phyloP scores from a whole-genome alignment of 1,140 invertebrate genomes.

The Hesperophylax magnus region DNA sequence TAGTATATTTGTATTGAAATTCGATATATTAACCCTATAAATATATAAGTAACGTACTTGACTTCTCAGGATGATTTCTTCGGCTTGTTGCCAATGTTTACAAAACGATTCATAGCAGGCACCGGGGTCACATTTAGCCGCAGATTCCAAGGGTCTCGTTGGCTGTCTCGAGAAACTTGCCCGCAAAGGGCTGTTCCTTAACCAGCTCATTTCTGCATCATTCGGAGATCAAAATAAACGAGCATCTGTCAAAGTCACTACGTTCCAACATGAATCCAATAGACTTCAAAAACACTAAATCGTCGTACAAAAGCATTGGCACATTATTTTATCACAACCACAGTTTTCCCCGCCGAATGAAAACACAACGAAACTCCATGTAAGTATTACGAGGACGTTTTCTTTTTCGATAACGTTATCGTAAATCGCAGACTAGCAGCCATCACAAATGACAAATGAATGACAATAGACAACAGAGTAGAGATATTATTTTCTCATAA shows the following conservation, averaged over 20 bases:
- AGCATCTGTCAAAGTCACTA: conserved; percentile 25
- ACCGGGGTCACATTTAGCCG: conserved; percentile 74
- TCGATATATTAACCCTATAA: too few species aligned
- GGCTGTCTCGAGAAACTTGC: conserved; percentile 71
- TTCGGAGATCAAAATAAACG: conserved; percentile 29
- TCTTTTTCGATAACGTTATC: conserved; percentile 51
- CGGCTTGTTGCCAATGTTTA: conserved; percentile 94
- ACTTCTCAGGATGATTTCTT: conserved; percentile 84
- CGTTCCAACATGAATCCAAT: conserved; percentile 23
- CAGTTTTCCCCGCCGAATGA: conserved; percentile 6
- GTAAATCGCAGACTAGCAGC: background rate
- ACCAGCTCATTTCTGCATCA: conserved; percentile 74
- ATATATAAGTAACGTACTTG: conserved; percentile 65
- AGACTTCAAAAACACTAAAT: background rate
- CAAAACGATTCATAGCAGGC: conserved; percentile 94
- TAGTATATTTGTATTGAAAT: too few species aligned
- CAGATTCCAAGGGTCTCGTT: conserved; percentile 60
- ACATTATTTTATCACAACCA: conserved; percentile 19
- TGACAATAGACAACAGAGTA: conserved; percentile 9
- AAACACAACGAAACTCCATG: conserved; percentile 3
- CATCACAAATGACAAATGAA: conserved; percentile 32
- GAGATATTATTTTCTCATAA: conserved; percentile 2
- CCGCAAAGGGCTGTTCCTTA: conserved; percentile 74
- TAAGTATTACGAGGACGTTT: conserved; percentile 45
- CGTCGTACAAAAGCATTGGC: conserved; percentile 10